phyloP scores from a whole-genome alignment of 2,113 vertebrate genomes.

The Siphamia tubifer region DNA sequence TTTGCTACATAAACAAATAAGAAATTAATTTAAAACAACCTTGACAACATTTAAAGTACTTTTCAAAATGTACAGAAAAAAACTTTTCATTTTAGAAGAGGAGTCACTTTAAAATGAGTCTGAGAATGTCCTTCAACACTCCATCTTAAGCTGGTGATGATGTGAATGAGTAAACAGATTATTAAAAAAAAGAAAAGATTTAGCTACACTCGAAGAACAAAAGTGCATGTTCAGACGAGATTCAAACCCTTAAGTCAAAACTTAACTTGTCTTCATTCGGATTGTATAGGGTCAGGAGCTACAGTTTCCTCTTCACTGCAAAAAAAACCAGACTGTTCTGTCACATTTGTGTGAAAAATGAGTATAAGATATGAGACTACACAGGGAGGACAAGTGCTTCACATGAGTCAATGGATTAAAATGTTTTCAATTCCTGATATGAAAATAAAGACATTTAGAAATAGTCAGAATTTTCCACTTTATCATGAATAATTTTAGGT shows the following conservation, averaged over 20 bases:
- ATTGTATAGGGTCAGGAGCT: background rate
- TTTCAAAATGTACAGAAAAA: slow-evolving; percentile 30
- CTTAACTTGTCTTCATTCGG: background rate
- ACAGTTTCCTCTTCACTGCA: background rate
- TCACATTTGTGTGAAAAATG: background rate
- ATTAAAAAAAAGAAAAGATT: background rate
- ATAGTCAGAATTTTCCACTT: background rate
- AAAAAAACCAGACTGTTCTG: background rate
- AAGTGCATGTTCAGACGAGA: background rate
- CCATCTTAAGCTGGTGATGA: background rate
- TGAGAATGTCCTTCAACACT: background rate
- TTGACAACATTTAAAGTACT: background rate
- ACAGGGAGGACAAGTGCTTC: too few relatives aligned
- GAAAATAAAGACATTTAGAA: background rate
- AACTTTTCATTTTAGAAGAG: background rate
- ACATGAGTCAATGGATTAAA: background rate
- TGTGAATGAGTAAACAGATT: background rate
- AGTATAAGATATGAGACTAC: too few relatives aligned
- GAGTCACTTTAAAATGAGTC: slow-evolving; percentile 3
- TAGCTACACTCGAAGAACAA: slow-evolving; percentile 9
- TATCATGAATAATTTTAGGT: background rate
- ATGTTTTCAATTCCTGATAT: background rate
- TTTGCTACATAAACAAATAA: background rate
- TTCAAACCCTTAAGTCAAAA: background rate
- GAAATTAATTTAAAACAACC: slow-evolving; percentile 1